Evolutionary conservation across 2,113 vertebrate species (phyloP).

Genomic region (Zonotrichia leucophrys): DNA sequence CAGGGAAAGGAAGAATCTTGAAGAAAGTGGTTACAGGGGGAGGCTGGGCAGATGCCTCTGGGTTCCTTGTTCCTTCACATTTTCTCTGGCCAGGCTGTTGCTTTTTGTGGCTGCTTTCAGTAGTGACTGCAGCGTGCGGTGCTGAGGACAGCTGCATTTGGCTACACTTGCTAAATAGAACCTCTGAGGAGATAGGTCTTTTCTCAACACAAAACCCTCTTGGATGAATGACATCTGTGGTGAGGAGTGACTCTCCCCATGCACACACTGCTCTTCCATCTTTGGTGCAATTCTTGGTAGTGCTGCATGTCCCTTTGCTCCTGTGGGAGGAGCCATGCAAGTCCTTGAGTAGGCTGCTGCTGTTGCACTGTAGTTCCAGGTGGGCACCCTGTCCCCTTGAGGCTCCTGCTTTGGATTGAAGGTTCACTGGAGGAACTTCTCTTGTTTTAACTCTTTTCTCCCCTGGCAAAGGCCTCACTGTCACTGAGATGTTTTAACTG

Average conservation of each 20-base stretch:
- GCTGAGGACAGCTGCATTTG: not conserved
- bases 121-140: not conserved
- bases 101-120: not conserved
- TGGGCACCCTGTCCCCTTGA: not conserved
- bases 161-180: not conserved
- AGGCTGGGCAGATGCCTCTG: not conserved
- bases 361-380: not conserved
- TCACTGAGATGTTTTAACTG: slow-evolving; percentile 10
- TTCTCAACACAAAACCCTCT: not conserved
- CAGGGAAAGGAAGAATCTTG: not conserved
- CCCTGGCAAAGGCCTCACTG: not conserved
- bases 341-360: not conserved
- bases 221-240: not conserved
- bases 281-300: not conserved
- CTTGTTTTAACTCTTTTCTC: not conserved
- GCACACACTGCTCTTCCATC: not conserved
- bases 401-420: not conserved
- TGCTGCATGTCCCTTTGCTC: not conserved
- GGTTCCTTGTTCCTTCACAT: not conserved
- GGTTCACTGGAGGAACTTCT: not conserved
- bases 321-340: not conserved
- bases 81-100: not conserved
- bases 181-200: not conserved
- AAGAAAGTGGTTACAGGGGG: not conserved
- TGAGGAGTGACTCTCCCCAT: not conserved